phyloP scores from a whole-genome alignment of 2,888 invertebrate genomes.

The Plebejus argus region DNA sequence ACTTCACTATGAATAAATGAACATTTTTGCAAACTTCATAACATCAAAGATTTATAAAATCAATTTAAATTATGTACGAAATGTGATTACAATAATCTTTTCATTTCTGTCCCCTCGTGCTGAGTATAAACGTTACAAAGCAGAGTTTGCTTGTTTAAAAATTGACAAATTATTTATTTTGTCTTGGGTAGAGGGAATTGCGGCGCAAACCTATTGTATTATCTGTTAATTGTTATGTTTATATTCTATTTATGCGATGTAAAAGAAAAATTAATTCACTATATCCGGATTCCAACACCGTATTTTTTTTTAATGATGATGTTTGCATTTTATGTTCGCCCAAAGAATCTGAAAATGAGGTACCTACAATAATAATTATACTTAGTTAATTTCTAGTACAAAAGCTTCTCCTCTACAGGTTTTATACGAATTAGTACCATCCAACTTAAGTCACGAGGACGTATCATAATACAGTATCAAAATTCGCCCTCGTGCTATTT shows the following conservation, averaged over 20 bases:
- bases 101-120: slow-evolving; percentile 51
- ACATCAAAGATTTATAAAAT: slow-evolving; percentile 55
- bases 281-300: too few relatives aligned
- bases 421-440: too few relatives aligned
- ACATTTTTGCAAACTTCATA: slow-evolving; percentile 38
- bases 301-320: too few relatives aligned
- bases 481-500: background rate
- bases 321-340: too few relatives aligned
- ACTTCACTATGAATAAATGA: background rate
- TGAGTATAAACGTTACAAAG: background rate
- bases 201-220: background rate
- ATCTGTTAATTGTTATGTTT: background rate
- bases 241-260: too few relatives aligned
- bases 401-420: background rate
- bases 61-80: slow-evolving; percentile 54
- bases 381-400: too few relatives aligned
- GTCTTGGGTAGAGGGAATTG: background rate
- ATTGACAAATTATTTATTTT: slow-evolving; percentile 2
- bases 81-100: slow-evolving; percentile 59
- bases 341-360: too few relatives aligned
- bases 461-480: slow-evolving; percentile 8
- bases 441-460: background rate
- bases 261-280: too few relatives aligned
- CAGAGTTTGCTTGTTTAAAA: background rate
- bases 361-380: too few relatives aligned